Percentiles rank a stretch among this genome's conserved stretches.
phyloP scores from a whole-genome alignment of 2,888 invertebrate genomes.

The Thecocarcelia acutangulata region DNA sequence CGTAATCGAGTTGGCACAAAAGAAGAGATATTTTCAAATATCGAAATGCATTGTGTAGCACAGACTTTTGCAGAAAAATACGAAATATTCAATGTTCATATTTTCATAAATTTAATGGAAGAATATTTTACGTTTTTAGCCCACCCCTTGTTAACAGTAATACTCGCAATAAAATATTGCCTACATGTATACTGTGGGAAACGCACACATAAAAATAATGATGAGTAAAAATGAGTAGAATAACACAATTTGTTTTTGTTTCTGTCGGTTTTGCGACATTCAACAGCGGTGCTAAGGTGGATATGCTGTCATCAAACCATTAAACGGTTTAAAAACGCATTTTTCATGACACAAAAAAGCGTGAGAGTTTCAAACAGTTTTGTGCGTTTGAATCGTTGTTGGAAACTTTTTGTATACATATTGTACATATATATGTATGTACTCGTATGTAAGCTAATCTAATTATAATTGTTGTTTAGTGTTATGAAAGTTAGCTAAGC shows the following conservation, averaged over 20 bases:
- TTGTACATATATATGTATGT: too few relatives aligned
- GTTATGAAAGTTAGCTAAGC: not conserved
- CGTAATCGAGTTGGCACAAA: too few relatives aligned
- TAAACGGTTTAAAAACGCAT: slow-evolving; percentile 65
- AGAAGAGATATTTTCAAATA: too few relatives aligned
- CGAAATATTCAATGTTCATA: too few relatives aligned
- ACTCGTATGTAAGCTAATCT: too few relatives aligned
- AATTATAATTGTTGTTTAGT: slow-evolving; percentile 20
- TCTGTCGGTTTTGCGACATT: slow-evolving; percentile 34
- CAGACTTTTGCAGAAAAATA: too few relatives aligned
- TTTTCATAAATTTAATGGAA: too few relatives aligned
- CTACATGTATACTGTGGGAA: not conserved
- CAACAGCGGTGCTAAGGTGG: slow-evolving; percentile 58
- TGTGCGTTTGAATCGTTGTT: slow-evolving; percentile 7
- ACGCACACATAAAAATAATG: not conserved
- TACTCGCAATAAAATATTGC: slow-evolving; percentile 2
- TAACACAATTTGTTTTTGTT: not conserved
- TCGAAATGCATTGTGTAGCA: too few relatives aligned
- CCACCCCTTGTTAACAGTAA: slow-evolving; percentile 21
- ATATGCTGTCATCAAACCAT: slow-evolving; percentile 62
- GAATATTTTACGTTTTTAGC: slow-evolving; percentile 4
- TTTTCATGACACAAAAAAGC: slow-evolving; percentile 56
- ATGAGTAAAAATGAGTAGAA: not conserved
- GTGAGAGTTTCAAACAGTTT: slow-evolving; percentile 45
- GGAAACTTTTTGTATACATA: not conserved